Evolutionary conservation across 2,888 invertebrate genomes (phyloP).

Genomic region (Ceramica pisi): DNA sequence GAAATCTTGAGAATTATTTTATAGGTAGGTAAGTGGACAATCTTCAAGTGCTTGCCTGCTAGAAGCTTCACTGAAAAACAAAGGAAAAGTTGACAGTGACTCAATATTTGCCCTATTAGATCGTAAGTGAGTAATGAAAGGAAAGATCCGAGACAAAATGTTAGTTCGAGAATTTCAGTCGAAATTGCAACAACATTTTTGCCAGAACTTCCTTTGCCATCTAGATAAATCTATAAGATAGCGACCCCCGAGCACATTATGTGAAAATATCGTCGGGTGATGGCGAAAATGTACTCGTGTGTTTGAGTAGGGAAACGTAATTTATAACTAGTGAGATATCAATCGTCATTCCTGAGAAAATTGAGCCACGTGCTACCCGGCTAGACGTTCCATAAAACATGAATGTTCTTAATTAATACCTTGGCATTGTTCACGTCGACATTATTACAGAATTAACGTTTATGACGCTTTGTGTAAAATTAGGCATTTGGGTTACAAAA

Average conservation of each 20-base stretch:
- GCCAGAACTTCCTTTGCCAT: conserved; percentile 73
- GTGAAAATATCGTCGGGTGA: conserved; percentile 80
- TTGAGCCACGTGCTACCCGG: conserved; percentile 51
- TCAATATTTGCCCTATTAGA: background rate
- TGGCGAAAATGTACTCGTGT: conserved; percentile 80
- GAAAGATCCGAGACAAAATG: conserved; percentile 27
- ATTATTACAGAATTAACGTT: conserved; percentile 61
- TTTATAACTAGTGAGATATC: conserved; percentile 72
- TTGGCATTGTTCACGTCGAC: conserved; percentile 53
- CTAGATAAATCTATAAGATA: conserved; percentile 84
- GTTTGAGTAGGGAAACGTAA: conserved; percentile 73
- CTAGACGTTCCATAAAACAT: conserved; percentile 55
- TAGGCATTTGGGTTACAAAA: conserved; percentile 56
- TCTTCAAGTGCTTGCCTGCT: background rate
- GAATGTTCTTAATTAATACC: conserved; percentile 61
- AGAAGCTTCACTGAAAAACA: background rate
- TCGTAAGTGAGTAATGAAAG: conserved; percentile 8
- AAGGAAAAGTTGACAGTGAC: background rate
- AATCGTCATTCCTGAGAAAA: conserved; percentile 72
- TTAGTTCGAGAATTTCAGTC: conserved; percentile 39
- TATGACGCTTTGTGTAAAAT: conserved; percentile 60
- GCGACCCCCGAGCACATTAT: conserved; percentile 80
- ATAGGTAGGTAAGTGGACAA: background rate
- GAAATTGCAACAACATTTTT: conserved; percentile 65
- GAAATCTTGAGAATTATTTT: background rate